A percentile compares a stretch with the other conserved stretches of the same genome.
Conservation (phyloP, 2,888 invertebrate genomes). For the Minunthozetes semirufus region DNA sequence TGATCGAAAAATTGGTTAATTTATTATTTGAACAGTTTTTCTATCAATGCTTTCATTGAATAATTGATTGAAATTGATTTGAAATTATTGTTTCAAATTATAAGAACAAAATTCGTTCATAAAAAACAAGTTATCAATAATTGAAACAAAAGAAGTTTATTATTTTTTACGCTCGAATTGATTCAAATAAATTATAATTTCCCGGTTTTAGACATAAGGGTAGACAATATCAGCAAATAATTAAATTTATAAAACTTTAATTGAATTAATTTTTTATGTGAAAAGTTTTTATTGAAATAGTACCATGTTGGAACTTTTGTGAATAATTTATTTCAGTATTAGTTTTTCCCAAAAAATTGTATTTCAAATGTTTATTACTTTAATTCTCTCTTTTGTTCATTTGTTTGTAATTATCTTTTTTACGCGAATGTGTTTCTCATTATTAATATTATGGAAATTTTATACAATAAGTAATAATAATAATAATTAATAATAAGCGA, state of each 20-base stretch:
- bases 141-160: not conserved
- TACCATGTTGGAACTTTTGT: too few species aligned
- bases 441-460: not conserved
- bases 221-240: not conserved
- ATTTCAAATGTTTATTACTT: not conserved
- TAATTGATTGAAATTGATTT: too few species aligned
- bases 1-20: too few species aligned
- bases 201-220: slow-evolving; percentile 18
- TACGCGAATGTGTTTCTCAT: not conserved
- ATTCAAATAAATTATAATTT: not conserved
- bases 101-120: too few species aligned
- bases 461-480: not conserved
- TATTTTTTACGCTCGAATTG: too few species aligned
- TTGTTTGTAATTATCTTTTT: not conserved
- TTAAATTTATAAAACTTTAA: not conserved
- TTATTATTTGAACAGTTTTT: too few species aligned
- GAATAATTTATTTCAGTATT: too few species aligned
- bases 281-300: not conserved
- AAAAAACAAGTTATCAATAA: not conserved
- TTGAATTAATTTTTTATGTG: too few species aligned
- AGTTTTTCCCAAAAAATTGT: too few species aligned
- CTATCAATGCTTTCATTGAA: too few species aligned
- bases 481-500: slow-evolving; percentile 12
- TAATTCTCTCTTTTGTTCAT: not conserved
- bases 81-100: too few species aligned